Conservation (phyloP, 2,888 invertebrate genomes). For the Philaethria dido region DNA sequence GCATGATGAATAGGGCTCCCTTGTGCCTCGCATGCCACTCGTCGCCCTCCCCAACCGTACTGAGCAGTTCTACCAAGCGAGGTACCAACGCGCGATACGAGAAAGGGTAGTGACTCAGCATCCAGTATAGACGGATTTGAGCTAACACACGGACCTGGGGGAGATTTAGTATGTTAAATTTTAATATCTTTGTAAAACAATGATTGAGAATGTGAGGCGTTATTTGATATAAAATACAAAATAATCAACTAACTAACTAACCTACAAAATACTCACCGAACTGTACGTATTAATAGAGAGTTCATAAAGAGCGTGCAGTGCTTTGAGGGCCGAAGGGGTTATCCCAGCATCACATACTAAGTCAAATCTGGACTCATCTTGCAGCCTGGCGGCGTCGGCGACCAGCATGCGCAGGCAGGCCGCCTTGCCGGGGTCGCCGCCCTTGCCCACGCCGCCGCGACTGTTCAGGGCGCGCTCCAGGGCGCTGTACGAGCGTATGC, state of each 20-base stretch:
- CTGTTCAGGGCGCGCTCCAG: slow-evolving; percentile 86
- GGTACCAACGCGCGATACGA: slow-evolving; percentile 88
- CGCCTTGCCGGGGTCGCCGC: slow-evolving; percentile 80
- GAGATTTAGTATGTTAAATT: neutral
- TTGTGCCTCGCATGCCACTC: slow-evolving; percentile 75
- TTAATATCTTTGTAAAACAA: too few relatives aligned
- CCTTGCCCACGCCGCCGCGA: slow-evolving; percentile 84
- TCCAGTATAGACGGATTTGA: slow-evolving; percentile 86
- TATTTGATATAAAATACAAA: too few relatives aligned
- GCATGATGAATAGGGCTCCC: slow-evolving; percentile 90
- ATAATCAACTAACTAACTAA: too few relatives aligned
- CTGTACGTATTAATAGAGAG: slow-evolving; percentile 70
- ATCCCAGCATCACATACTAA: slow-evolving; percentile 72
- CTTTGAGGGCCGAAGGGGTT: slow-evolving; percentile 61
- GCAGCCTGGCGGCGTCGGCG: slow-evolving; percentile 86
- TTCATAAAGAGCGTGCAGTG: slow-evolving; percentile 64
- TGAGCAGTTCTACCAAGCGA: slow-evolving; percentile 84
- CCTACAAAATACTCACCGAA: slow-evolving; percentile 57
- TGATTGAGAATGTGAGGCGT: too few relatives aligned
- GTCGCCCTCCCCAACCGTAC: slow-evolving; percentile 74
- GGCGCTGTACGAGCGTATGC: slow-evolving; percentile 86
- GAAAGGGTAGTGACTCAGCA: slow-evolving; percentile 87
- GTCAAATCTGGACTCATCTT: slow-evolving; percentile 80
- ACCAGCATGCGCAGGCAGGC: slow-evolving; percentile 80
- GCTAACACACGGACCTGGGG: slow-evolving; percentile 85